Base-by-base conservation (phyloP, 1,140 invertebrate species). In the Catajapyx aquilonaris region DNA sequence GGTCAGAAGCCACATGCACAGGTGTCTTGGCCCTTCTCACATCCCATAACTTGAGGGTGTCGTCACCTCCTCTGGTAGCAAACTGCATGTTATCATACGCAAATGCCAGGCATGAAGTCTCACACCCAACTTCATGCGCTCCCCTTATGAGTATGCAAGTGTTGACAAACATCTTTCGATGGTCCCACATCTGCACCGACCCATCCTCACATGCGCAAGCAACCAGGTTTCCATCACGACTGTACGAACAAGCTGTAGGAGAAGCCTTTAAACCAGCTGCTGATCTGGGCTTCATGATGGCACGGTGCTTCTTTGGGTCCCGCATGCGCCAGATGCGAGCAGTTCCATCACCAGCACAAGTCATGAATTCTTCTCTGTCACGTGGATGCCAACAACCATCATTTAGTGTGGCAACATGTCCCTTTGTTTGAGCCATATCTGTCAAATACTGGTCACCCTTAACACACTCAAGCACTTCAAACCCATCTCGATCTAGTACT, bases 151-250 rank as follows among this genome's bases (percentile, higher is more conserved):
- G 55, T 33, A 76, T 61, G 0, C 73, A 68, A 0, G 86, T 85
- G 49, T 86, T 91, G 5, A 73, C 68, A 56, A 65, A 71, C 40
- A 51, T 48, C 49, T 64, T 69, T 28, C 90, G 68, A 34, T 87
- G 77, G 55, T 99, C 94, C 93, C 93, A 99, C 57, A 96, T 78
- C 56, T 96, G 91, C 46, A 99, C 77, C 0, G 87, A 94, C 2
- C 95, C 95, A 59, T 99, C 94, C 19, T 73, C 66, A 52, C 94
- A 98, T 0, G 77, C 93, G 37, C 81, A 81, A 0, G 81, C 81
- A 15, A 97, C 73, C 0, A 81, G 68, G 38, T 80, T 77, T 1
- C 90, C 91, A 56, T 97, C 90, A 38, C 79, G 60, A 40, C 72
- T 86, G 48, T 80, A 93, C 2, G 64, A 61, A 48, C 87, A 88